phyloP scores from a whole-genome alignment of 1,140 invertebrate genomes.

The Eueides isabella region DNA sequence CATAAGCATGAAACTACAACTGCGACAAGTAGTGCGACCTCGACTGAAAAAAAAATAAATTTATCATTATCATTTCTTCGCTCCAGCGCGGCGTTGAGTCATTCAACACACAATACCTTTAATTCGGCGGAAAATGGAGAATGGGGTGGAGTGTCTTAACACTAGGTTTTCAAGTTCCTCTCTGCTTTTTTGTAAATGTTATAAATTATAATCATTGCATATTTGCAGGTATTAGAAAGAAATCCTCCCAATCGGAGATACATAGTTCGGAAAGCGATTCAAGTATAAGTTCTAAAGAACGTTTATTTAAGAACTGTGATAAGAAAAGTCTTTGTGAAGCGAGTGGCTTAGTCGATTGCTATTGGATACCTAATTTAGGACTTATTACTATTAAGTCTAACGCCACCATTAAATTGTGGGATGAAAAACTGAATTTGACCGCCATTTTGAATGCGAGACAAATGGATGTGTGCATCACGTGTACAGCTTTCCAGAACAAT shows the following conservation, averaged over 20 bases:
- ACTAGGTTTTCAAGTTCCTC: too few relatives aligned
- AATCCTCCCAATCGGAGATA: slow-evolving; percentile 45
- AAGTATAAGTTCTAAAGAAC: slow-evolving; percentile 51
- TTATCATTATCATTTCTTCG: too few relatives aligned
- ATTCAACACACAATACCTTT: too few relatives aligned
- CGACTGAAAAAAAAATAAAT: too few relatives aligned
- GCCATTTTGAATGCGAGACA: slow-evolving; percentile 60
- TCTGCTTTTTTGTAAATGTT: too few relatives aligned
- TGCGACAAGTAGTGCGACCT: too few relatives aligned
- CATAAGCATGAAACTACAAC: too few relatives aligned
- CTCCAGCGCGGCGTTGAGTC: too few relatives aligned
- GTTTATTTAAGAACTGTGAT: slow-evolving; percentile 48
- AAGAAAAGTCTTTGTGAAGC: slow-evolving; percentile 46
- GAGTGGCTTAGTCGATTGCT: slow-evolving; percentile 60
- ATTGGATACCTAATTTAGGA: slow-evolving; percentile 53
- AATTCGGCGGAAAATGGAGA: too few relatives aligned
- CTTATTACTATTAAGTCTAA: slow-evolving; percentile 66
- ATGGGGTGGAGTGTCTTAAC: too few relatives aligned
- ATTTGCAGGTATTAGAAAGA: slow-evolving; percentile 60
- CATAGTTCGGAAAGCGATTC: slow-evolving; percentile 61
- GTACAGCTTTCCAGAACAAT: slow-evolving; percentile 61
- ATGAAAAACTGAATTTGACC: slow-evolving; percentile 47
- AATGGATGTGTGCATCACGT: slow-evolving; percentile 53
- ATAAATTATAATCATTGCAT: too few relatives aligned
- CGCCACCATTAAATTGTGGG: slow-evolving; percentile 68